These are phyloP conservation scores for Oreochromis niloticus DNA, from an alignment of 2,113 vertebrate species.

Conservation along the genomic window DNA sequence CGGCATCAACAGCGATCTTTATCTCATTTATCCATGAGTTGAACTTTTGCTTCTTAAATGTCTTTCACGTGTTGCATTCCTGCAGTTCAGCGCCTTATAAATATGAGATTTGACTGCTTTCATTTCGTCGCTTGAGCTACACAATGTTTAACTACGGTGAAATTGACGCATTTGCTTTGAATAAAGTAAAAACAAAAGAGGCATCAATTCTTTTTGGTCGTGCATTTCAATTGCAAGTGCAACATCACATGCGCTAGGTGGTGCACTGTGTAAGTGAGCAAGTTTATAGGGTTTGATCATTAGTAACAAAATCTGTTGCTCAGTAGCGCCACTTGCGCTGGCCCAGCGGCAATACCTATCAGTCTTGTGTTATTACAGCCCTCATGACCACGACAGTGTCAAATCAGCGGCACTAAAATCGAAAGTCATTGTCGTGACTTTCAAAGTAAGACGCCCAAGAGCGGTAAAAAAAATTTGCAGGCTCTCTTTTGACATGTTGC, in stretches of 20 bases:
- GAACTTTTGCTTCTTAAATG: background rate
- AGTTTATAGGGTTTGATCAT: conserved; percentile 61
- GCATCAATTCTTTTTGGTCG: background rate
- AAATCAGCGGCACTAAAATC: accelerated
- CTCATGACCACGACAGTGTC: conserved; percentile 78
- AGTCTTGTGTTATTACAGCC: conserved; percentile 71
- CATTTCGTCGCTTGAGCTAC: background rate
- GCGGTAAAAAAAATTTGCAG: accelerated
- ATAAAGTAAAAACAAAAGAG: background rate
- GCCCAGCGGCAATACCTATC: conserved; percentile 68
- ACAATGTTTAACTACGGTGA: background rate
- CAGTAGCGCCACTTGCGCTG: conserved; percentile 72
- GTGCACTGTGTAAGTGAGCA: conserved; percentile 67
- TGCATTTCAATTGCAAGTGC: conserved; percentile 34
- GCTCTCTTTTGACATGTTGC: background rate
- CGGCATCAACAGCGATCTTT: background rate
- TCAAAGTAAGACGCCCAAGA: conserved; percentile 28
- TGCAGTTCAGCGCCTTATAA: background rate
- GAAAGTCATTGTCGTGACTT: accelerated
- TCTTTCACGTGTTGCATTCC: background rate
- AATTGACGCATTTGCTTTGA: background rate
- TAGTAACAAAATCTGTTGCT: conserved; percentile 69
- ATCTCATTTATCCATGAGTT: background rate
- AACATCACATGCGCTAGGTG: conserved; percentile 66
- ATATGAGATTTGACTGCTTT: background rate